Conservation (phyloP, 1,140 invertebrate species). For the Pemphigus obesinymphae region DNA sequence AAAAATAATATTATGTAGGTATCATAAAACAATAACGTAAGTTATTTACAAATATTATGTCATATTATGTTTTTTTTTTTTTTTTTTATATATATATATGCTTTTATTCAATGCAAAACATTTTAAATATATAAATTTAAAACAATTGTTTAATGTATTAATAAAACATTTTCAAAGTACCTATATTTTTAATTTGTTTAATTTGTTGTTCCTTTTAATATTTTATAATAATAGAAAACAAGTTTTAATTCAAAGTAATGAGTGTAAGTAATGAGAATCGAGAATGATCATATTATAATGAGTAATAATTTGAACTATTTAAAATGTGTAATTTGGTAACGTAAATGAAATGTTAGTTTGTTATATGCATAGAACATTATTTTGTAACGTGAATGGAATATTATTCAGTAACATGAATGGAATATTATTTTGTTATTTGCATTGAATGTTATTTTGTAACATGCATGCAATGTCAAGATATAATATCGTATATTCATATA, state of each 20-base stretch:
- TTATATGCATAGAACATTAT: too few relatives aligned
- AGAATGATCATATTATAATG: too few relatives aligned
- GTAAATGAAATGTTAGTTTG: too few relatives aligned
- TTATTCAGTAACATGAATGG: too few relatives aligned
- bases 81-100: background rate
- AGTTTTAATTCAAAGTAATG: too few relatives aligned
- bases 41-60: background rate
- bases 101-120: too few relatives aligned
- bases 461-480: background rate
- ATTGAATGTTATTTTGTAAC: background rate
- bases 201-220: background rate
- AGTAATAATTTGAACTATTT: background rate
- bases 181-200: too few relatives aligned
- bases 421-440: too few relatives aligned
- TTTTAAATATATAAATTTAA: background rate
- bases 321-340: background rate
- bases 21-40: background rate
- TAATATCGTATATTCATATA: background rate
- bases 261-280: too few relatives aligned
- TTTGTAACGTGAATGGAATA: too few relatives aligned
- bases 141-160: background rate
- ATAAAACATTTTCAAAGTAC: too few relatives aligned
- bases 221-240: background rate
- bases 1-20: background rate
- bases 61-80: background rate